Evolutionary conservation across 2,113 vertebrate species (phyloP).

Genomic region (Chlorocebus sabaeus): DNA sequence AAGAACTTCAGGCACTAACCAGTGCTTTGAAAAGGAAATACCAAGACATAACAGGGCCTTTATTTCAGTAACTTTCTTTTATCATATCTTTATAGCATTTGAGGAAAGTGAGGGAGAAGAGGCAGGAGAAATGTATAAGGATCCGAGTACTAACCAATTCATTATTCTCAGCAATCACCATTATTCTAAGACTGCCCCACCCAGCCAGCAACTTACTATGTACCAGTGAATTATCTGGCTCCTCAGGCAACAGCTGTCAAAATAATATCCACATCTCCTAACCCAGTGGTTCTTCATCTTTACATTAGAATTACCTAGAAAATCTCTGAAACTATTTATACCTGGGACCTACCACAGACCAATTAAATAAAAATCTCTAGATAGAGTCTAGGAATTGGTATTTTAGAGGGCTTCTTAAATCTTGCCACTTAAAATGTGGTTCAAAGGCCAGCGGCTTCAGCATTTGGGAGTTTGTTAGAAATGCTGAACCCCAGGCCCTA

Average conservation of each 20-base stretch:
- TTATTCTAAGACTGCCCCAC: neutral
- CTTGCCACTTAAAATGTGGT: neutral
- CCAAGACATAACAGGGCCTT: neutral
- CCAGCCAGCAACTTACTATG: neutral
- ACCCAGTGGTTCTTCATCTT: neutral
- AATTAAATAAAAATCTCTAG: neutral
- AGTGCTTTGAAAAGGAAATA: conserved; percentile 18
- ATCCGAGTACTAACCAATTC: neutral
- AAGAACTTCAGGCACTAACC: conserved; percentile 3
- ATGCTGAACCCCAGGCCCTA: neutral
- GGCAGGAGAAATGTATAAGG: neutral
- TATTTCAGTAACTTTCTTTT: neutral
- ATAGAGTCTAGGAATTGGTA: neutral
- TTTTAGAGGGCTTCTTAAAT: neutral
- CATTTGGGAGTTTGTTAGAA: conserved; percentile 12
- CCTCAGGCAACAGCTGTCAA: neutral
- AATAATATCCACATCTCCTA: conserved; percentile 19
- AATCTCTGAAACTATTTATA: conserved; percentile 2
- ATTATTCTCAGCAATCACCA: conserved; percentile 14
- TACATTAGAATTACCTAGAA: neutral
- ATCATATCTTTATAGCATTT: neutral
- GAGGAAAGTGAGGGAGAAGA: neutral
- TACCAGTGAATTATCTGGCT: neutral
- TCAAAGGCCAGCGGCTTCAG: neutral
- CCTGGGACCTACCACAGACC: neutral